A percentile compares a stretch with the other conserved stretches of the same genome.
Evolutionary conservation across 2,888 invertebrate species (phyloP).

Genomic region (Thysanoteuthis rhombus): DNA sequence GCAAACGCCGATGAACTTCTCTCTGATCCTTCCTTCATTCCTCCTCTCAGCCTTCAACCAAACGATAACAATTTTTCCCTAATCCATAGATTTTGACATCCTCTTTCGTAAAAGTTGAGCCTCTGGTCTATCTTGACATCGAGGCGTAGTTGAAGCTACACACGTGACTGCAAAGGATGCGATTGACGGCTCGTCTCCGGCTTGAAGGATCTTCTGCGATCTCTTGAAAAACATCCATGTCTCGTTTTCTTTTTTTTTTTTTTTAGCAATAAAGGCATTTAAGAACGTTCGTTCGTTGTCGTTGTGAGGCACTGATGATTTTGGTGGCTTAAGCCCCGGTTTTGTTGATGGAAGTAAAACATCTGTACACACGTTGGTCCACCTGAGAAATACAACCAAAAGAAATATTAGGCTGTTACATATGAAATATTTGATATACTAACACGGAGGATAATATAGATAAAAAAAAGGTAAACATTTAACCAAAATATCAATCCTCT

Average conservation of each 20-base stretch:
- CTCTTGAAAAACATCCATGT: neutral
- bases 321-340: no score
- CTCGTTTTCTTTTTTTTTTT: neutral
- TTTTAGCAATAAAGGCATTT: neutral
- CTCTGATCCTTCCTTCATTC: neutral
- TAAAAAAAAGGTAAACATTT: no score
- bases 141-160: neutral
- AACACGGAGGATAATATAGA: no score
- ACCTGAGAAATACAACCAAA: neutral
- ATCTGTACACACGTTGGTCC: no score
- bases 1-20: conserved; percentile 38
- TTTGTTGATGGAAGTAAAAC: neutral
- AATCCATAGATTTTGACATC: neutral
- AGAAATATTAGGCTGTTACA: neutral
- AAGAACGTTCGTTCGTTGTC: neutral
- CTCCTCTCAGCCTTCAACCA: neutral
- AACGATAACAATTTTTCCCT: neutral
- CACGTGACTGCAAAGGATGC: neutral
- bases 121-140: neutral
- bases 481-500: no score
- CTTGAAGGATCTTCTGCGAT: neutral
- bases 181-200: neutral
- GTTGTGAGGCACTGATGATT: neutral
- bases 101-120: neutral
- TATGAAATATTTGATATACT: neutral